Evolutionary conservation across 2,888 invertebrate species (phyloP), one percentile per base, ranked within the genome.

Genomic region (Campoplex capitator): DNA sequence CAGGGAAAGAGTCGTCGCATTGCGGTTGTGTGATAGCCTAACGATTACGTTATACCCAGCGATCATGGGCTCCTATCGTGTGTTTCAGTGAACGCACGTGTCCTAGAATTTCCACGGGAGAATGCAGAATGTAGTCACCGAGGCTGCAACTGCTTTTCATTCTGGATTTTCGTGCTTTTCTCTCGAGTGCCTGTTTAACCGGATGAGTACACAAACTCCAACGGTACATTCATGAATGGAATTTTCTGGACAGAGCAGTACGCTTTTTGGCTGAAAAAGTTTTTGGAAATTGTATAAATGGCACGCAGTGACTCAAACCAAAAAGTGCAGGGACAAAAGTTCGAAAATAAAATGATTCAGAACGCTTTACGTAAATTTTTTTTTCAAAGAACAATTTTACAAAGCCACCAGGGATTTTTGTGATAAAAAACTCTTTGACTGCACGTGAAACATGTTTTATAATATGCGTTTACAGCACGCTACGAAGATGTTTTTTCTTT

Each of bases 81-180:
- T 68, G 84, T 81, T 86, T 86, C 74, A 81, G 81, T 84, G 84
- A 84, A 67, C 83, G 67, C 76, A 77, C 86, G 83, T 86, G 80
- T 71, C 67, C 48, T 45, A 16, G 54, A 80, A 83, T 77, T 86
- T 65, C 62, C 79, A 56, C 79, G 18, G n/a, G 75, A 48, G 65
- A 35, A 73, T 65, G 56, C 45, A 62, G 58, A 70, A 56, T 42
- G 51, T 71, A 80, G 56, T 83, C 71, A 73, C 62, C 76, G n/a
- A 77, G 28, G 73, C 48, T 77, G 56, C 68, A 68, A 74, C n/a
- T 68, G 28, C 73, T 65, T 28, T 65, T 23, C 56, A 74, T 32
- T 18, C 54, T n/a, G 45, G 9, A 80, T 70, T 45, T 35, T 56
- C 73, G 65, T n/a, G 23, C 71, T 32, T 38, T 38, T 38, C 58